A percentile compares a stretch with the other conserved stretches of the same genome.
Conservation (phyloP, 1,140 invertebrate species). For the Procambarus virginalis region DNA sequence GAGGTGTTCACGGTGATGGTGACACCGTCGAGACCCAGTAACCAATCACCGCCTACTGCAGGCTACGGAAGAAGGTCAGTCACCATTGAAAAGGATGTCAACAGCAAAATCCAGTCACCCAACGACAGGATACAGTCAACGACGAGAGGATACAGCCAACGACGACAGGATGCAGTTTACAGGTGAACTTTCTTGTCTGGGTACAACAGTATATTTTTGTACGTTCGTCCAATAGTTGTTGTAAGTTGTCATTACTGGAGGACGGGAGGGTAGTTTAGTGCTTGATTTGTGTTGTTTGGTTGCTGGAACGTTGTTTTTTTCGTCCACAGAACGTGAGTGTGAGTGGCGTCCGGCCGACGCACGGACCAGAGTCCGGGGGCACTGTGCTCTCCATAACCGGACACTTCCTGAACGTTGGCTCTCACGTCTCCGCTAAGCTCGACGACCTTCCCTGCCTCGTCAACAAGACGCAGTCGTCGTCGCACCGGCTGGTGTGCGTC, state of each 20-base stretch:
- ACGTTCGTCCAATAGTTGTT: too few species aligned
- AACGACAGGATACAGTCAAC: too few species aligned
- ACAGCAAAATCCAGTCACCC: too few species aligned
- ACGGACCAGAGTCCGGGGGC: constrained; percentile 94
- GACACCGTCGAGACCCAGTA: too few species aligned
- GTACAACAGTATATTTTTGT: too few species aligned
- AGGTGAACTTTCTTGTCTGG: neutral
- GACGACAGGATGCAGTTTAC: too few species aligned
- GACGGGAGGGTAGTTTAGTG: neutral
- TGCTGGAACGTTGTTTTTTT: neutral
- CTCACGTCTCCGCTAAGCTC: constrained; percentile 87
- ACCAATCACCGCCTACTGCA: too few species aligned
- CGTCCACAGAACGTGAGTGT: constrained; percentile 82
- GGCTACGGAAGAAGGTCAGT: too few species aligned
- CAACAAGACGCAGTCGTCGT: constrained; percentile 77
- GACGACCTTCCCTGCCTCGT: constrained; percentile 92
- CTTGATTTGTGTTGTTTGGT: neutral
- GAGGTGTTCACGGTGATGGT: too few species aligned
- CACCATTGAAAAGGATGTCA: too few species aligned
- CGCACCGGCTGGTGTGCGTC: constrained; percentile 77
- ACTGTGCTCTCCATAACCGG: constrained; percentile 93
- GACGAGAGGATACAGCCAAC: too few species aligned
- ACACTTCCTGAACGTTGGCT: constrained; percentile 94
- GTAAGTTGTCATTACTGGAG: too few species aligned
- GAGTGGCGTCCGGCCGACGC: constrained; percentile 85